Conservation (phyloP, 2,113 vertebrate genomes). For the Psammodynastes pulverulentus region DNA sequence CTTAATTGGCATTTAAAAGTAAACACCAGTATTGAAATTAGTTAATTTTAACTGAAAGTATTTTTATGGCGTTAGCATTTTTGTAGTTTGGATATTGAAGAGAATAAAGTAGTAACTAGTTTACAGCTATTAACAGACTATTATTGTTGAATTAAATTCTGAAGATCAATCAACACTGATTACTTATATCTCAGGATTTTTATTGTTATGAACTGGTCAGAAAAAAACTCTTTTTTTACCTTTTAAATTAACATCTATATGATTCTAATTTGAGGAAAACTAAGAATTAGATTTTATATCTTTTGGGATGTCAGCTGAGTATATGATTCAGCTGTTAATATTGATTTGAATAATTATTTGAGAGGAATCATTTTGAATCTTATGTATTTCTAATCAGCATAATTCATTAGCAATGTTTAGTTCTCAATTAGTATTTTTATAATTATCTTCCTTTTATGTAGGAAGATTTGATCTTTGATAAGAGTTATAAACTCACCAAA, state of each 20-base stretch:
- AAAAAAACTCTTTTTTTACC: background rate
- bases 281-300: background rate
- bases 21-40: background rate
- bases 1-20: background rate
- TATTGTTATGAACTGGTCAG: background rate
- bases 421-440: background rate
- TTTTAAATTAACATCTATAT: background rate
- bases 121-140: background rate
- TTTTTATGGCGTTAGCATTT: background rate
- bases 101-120: background rate
- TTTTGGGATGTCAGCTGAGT: background rate
- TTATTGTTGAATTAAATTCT: background rate
- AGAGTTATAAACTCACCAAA: background rate
- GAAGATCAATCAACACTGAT: background rate
- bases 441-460: background rate
- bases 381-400: background rate
- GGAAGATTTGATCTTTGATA: background rate
- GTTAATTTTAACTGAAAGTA: background rate
- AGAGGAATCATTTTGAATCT: background rate
- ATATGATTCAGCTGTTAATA: background rate
- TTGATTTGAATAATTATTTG: background rate
- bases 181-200: background rate
- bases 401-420: background rate
- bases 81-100: background rate
- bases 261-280: background rate